These are phyloP conservation scores for Leucopsar rothschildi DNA, from an alignment of 2,113 vertebrate genomes.

Conservation along the genomic window DNA sequence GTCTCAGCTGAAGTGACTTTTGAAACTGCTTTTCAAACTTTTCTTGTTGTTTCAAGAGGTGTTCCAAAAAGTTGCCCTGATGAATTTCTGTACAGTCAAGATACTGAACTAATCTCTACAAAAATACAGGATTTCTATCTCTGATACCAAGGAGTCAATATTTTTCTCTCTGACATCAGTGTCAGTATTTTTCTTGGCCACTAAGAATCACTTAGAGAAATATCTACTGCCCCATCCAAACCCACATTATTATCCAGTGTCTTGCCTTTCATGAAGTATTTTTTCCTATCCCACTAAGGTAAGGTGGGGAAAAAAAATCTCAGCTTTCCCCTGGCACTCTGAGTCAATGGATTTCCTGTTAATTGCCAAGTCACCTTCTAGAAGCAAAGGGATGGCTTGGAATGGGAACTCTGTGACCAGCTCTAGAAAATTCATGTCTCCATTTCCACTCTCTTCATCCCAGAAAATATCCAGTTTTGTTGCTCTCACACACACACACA, in stretches of 20 bases:
- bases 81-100: background rate
- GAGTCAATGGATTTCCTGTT: background rate
- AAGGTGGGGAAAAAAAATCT: fast-evolving
- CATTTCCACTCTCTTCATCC: background rate
- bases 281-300: background rate
- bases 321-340: fast-evolving
- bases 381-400: background rate
- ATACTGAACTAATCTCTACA: background rate
- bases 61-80: background rate
- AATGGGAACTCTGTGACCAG: background rate
- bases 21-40: background rate
- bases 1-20: background rate
- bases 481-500: background rate
- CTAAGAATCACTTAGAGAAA: background rate
- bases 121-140: background rate
- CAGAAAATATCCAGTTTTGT: background rate
- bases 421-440: background rate
- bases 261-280: background rate
- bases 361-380: background rate
- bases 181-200: background rate
- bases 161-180: background rate
- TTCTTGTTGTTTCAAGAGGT: background rate
- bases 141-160: background rate
- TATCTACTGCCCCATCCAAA: background rate
- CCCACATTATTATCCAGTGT: background rate